These are phyloP conservation scores for Tineola bisselliella DNA, from an alignment of 2,888 invertebrate species.

Conservation along the genomic window DNA sequence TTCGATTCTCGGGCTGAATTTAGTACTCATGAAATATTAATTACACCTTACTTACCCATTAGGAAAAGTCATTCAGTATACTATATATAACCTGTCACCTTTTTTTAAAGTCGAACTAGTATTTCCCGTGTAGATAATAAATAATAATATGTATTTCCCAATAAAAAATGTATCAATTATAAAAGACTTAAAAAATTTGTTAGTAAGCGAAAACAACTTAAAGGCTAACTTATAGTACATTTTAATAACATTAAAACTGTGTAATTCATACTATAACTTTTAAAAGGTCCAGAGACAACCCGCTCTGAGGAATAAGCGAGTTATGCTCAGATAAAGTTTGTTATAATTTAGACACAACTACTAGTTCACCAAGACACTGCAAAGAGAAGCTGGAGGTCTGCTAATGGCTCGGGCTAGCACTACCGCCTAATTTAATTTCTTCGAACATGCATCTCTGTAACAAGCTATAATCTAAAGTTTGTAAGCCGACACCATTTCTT, in stretches of 20 bases:
- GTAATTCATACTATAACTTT: slow-evolving; percentile 1
- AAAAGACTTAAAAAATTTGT: background rate
- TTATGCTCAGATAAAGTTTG: slow-evolving; percentile 1
- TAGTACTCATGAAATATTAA: too few species aligned
- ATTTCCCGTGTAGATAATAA: too few species aligned
- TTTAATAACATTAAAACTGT: slow-evolving; percentile 4
- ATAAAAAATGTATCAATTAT: too few species aligned
- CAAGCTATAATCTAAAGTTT: background rate
- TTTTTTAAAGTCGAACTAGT: too few species aligned
- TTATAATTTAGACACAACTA: background rate
- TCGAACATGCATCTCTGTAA: slow-evolving; percentile 2
- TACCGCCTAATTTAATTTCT: slow-evolving; percentile 6
- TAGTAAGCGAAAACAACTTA: background rate
- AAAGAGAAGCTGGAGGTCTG: background rate
- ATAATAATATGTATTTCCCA: too few species aligned
- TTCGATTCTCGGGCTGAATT: too few species aligned
- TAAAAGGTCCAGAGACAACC: background rate
- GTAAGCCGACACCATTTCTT: background rate
- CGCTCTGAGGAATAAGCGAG: background rate
- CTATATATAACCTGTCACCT: too few species aligned
- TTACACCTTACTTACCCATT: too few species aligned
- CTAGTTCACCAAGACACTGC: background rate
- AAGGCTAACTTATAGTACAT: background rate
- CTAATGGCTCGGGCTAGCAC: background rate
- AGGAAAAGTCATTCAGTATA: too few species aligned